These are phyloP conservation scores for Goniozus legneri DNA, from an alignment of 1,140 invertebrate genomes.

Conservation along the genomic window DNA sequence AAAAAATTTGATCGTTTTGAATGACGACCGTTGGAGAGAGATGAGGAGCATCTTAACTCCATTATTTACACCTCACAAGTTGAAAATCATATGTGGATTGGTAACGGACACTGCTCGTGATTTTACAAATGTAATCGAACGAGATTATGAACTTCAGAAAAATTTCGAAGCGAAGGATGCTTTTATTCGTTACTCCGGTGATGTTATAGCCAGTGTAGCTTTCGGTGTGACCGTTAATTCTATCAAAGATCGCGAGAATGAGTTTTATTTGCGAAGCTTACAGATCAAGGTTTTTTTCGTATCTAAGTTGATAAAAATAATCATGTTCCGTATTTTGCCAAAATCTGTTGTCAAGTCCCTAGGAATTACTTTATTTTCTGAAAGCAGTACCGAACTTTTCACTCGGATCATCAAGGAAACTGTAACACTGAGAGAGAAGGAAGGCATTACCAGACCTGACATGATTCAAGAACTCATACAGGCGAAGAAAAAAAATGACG, in stretches of 20 bases:
- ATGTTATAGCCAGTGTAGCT: neutral
- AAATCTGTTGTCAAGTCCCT: too few relatives aligned
- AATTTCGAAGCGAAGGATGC: neutral
- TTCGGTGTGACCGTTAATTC: neutral
- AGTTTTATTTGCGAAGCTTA: neutral
- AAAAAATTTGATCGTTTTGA: constrained; percentile 54
- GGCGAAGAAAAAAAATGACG: too few relatives aligned
- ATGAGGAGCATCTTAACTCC: constrained; percentile 43
- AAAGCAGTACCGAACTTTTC: too few relatives aligned
- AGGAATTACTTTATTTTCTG: too few relatives aligned
- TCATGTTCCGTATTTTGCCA: too few relatives aligned
- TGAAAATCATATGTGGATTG: constrained; percentile 40
- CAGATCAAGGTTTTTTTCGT: neutral
- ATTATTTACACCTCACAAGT: constrained; percentile 45
- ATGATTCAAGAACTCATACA: too few relatives aligned
- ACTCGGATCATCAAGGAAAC: too few relatives aligned
- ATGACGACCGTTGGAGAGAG: constrained; percentile 49
- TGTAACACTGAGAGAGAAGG: too few relatives aligned
- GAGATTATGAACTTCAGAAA: constrained; percentile 19
- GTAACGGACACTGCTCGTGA: constrained; percentile 32
- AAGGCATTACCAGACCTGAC: too few relatives aligned
- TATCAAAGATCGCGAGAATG: neutral
- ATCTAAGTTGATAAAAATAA: too few relatives aligned
- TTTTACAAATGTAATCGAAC: constrained; percentile 22
- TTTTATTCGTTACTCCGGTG: neutral